Conservation (phyloP, 2,888 invertebrate species). For the Macrostomum cliftonense region DNA sequence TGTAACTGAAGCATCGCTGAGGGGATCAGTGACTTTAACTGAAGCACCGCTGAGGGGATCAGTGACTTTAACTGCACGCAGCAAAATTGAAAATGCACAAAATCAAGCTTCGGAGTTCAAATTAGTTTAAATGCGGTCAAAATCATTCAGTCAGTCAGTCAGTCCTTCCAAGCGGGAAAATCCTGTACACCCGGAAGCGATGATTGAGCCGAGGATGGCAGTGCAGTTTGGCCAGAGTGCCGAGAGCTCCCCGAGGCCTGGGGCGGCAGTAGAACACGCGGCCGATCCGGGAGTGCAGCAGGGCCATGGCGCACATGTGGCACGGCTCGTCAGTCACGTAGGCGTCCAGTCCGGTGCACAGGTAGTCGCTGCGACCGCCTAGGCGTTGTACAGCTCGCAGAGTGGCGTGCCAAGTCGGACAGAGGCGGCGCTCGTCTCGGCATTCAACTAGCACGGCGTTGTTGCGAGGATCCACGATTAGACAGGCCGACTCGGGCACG, state of each 20-base stretch:
- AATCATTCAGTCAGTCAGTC: no score
- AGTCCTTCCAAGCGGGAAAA: no score
- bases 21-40: no score
- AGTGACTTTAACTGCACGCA: no score
- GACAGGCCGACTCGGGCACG: not conserved
- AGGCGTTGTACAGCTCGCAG: not conserved
- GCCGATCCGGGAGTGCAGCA: constrained; percentile 67
- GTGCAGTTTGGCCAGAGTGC: constrained; percentile 55
- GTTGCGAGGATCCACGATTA: no score
- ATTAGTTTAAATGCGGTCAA: no score
- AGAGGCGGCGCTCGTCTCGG: no score
- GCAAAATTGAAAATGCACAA: no score
- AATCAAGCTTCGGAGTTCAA: no score
- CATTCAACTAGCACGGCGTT: no score
- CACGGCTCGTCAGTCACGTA: constrained; percentile 72
- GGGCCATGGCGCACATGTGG: constrained; percentile 80
- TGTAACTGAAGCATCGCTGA: no score
- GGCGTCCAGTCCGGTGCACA: constrained; percentile 55
- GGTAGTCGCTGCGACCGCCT: constrained; percentile 15
- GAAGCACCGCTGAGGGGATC: no score
- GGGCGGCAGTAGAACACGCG: constrained; percentile 55
- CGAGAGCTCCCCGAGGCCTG: constrained; percentile 50
- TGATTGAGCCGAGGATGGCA: constrained; percentile 63
- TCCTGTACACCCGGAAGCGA: constrained; percentile 41
- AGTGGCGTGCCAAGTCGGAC: not conserved